phyloP scores from a whole-genome alignment of 2,888 invertebrate genomes.

The Pandemis corylana region DNA sequence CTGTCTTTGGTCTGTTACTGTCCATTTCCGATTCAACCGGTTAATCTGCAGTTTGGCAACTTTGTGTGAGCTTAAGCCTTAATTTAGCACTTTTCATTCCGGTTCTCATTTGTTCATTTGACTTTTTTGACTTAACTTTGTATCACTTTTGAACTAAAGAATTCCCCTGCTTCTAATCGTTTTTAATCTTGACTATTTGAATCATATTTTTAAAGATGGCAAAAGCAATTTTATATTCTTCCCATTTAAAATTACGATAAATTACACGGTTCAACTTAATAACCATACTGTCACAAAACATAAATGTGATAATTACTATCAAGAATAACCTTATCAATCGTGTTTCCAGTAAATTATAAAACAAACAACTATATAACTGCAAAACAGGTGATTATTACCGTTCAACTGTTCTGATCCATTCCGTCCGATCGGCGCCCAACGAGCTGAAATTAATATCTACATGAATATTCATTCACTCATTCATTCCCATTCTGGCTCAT shows the following conservation, averaged over 20 bases:
- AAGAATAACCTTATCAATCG: not conserved
- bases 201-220: no score
- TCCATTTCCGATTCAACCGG: constrained; percentile 34
- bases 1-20: constrained; percentile 21
- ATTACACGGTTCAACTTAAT: not conserved
- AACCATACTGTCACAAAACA: not conserved
- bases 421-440: constrained; percentile 37
- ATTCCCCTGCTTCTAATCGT: not conserved
- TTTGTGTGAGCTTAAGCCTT: not conserved
- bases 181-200: no score
- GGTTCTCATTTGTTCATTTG: not conserved
- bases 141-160: not conserved
- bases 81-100: not conserved
- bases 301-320: not conserved
- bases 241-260: no score
- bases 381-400: constrained; percentile 24
- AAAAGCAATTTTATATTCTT: no score
- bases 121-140: not conserved
- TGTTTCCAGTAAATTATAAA: not conserved
- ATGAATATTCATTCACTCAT: constrained; percentile 40
- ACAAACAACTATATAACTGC: not conserved
- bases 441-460: constrained; percentile 38
- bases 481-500: constrained; percentile 36
- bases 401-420: constrained; percentile 30
- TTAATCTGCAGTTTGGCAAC: not conserved